These are phyloP conservation scores for Lanius ludovicianus DNA, from an alignment of 2,113 vertebrate genomes.

Conservation along the genomic window DNA sequence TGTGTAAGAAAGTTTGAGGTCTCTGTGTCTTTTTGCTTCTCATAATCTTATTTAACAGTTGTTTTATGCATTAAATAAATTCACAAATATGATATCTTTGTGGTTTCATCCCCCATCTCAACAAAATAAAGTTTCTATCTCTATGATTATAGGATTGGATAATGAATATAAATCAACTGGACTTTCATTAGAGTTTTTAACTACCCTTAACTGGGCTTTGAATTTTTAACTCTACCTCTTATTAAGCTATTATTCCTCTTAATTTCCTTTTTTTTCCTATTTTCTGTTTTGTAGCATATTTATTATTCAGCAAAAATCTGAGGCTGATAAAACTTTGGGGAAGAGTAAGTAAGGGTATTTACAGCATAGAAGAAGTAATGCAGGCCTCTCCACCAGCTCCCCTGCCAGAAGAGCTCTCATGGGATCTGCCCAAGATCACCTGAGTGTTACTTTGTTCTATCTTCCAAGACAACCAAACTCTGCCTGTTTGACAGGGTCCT, in stretches of 20 bases:
- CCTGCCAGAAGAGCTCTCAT: not conserved
- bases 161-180: not conserved
- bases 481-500: not conserved
- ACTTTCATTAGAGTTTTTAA: not conserved
- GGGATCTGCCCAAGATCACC: not conserved
- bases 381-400: not conserved
- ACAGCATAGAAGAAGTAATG: not conserved
- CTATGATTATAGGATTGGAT: not conserved
- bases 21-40: not conserved
- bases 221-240: not conserved
- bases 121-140: not conserved
- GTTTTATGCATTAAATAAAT: not conserved
- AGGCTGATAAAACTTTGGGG: not conserved
- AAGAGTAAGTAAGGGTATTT: not conserved
- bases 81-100: not conserved
- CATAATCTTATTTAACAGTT: not conserved
- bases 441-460: not conserved
- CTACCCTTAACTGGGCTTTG: not conserved
- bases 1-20: not conserved
- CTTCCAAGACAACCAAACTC: not conserved
- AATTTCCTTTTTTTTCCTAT: not conserved
- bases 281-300: not conserved
- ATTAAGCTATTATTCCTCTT: not conserved
- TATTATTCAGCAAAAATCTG: not conserved
- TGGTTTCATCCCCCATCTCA: not conserved